Evolutionary conservation across 2,113 vertebrate genomes (phyloP), one percentile per base, ranked within the genome.

Genomic region (Panurus biarmicus): DNA sequence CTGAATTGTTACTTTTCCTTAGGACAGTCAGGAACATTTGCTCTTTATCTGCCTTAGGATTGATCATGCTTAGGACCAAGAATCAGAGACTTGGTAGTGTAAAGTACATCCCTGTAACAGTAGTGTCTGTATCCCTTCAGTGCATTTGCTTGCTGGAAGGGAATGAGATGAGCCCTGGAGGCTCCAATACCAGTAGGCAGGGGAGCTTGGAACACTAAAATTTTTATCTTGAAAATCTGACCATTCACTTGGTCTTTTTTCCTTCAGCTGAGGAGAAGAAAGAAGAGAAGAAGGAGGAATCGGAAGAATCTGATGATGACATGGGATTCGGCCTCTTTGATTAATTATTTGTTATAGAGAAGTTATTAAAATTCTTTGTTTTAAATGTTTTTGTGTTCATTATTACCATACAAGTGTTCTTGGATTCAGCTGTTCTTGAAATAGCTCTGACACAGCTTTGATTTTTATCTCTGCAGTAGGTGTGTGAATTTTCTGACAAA

Each of bases 291-390:
- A 99, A 99, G 28, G 99, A 99, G 9, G 99, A 99, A 70, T 99
- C 99, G 8, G 99, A 99, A 93, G 99, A 98, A 97, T 99, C 99
- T 2, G 99, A 99, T 10, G 99, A 99, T 12, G 99, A 99, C 95
- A 99, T 99, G 99, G 99, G 99, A 97, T 99, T 99, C 1, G 99
- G 99, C 83, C 97, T 99, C 47, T 99, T 99, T 56, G 99, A 99
- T 96, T 99, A 98, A 98, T 84, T 58, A 44, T 86, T 74, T 69
- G 64, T 61, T 84, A 66, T 45, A 65, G 15, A 79, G 76, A 77
- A 93, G 67, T 69, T 95, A 97, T 98, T 97, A 98, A 98, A 98
- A 51, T 19, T 45, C 88, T 96, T 97, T 96, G 64, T 70, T 80
- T 69, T 74, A 95, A 96, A 25, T 73, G 7, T 16, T 62, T 93